phyloP scores from a whole-genome alignment of 2,113 vertebrate genomes.

The Sterna hirundo region DNA sequence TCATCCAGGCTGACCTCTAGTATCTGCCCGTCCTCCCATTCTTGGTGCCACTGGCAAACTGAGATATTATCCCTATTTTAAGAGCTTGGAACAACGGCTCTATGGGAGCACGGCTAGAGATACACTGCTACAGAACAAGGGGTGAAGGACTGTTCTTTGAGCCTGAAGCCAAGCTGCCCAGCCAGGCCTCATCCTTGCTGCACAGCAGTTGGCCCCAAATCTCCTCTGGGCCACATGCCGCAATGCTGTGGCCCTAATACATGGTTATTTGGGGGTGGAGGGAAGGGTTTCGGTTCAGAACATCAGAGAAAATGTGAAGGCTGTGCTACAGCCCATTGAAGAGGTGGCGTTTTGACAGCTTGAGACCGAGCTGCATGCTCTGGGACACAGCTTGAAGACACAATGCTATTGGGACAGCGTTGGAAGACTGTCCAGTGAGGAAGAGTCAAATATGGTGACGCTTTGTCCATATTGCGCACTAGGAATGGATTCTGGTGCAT shows the following conservation, averaged over 20 bases:
- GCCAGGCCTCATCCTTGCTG: neutral
- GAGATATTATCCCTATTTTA: neutral
- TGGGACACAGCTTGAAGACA: neutral
- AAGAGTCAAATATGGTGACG: neutral
- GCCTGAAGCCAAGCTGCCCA: neutral
- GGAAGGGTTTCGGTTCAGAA: neutral
- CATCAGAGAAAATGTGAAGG: neutral
- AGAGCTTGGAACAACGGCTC: neutral
- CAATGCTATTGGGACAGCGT: neutral
- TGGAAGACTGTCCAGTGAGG: accelerated
- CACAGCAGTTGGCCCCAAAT: neutral
- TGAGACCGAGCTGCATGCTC: neutral
- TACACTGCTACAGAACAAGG: neutral
- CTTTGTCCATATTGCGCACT: neutral
- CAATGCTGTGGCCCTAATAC: neutral
- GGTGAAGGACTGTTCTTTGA: neutral
- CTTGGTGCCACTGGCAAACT: neutral
- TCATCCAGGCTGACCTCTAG: neutral
- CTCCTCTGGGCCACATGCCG: neutral
- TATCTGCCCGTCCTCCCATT: neutral
- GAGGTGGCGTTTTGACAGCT: neutral
- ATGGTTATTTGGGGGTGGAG: neutral
- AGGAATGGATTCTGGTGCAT: neutral
- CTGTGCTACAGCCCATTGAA: neutral
- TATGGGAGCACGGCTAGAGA: neutral